phyloP scores from a whole-genome alignment of 2,113 vertebrate genomes.

The Megalops atlanticus region DNA sequence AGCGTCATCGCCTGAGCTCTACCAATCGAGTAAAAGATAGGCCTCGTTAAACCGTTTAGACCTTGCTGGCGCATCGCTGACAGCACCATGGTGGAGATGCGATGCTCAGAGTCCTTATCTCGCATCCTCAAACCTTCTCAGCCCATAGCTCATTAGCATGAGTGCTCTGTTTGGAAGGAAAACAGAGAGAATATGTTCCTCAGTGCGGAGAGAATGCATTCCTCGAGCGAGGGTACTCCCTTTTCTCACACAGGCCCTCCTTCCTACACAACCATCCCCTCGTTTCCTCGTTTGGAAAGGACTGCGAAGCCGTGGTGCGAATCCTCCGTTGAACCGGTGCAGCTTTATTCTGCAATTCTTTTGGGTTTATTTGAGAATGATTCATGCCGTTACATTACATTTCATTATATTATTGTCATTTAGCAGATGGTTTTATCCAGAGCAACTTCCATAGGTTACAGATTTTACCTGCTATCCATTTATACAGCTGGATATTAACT shows the following conservation, averaged over 20 bases:
- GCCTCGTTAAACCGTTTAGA: background rate
- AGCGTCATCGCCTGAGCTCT: background rate
- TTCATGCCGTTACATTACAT: too few relatives aligned
- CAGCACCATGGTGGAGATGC: background rate
- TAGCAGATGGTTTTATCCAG: too few relatives aligned
- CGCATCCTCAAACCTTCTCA: background rate
- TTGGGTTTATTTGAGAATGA: background rate
- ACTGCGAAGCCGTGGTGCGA: background rate
- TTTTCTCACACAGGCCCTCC: background rate
- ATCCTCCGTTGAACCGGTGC: background rate
- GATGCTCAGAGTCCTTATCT: background rate
- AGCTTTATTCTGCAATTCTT: background rate
- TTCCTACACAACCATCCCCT: slow-evolving; percentile 3
- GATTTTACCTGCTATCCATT: too few relatives aligned
- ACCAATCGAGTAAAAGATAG: background rate
- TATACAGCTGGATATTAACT: too few relatives aligned
- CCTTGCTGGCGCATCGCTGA: background rate
- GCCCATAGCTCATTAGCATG: background rate
- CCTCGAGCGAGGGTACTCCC: background rate
- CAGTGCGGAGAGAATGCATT: too few relatives aligned
- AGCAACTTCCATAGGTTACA: too few relatives aligned
- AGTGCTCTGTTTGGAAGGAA: background rate
- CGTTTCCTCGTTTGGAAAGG: background rate
- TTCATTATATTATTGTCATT: too few relatives aligned
- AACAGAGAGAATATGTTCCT: background rate